These are phyloP conservation scores for Rhagoletis zephyria DNA, from an alignment of 1,140 invertebrate genomes.

Conservation along the genomic window DNA sequence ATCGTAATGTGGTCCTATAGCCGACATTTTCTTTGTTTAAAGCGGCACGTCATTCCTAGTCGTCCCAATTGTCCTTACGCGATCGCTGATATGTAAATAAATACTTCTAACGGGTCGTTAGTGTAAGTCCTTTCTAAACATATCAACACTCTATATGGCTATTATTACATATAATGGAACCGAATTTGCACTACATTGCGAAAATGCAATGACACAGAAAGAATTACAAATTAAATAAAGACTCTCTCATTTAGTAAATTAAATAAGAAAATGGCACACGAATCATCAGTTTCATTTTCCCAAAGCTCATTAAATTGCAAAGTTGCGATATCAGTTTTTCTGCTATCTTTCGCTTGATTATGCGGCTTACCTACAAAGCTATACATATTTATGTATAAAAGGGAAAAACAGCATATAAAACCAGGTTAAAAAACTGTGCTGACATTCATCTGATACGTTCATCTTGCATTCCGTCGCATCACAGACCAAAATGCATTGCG, in stretches of 20 bases:
- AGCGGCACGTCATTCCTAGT: no score
- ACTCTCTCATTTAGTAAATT: neutral
- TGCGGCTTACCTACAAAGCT: neutral
- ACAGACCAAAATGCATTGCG: slow-evolving; percentile 30
- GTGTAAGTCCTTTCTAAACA: no score
- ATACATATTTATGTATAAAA: no score
- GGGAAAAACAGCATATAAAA: neutral
- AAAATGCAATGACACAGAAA: slow-evolving; percentile 1
- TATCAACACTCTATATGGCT: no score
- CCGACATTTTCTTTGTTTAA: no score
- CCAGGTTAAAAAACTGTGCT: slow-evolving; percentile 39
- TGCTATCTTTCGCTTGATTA: neutral
- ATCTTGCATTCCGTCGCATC: neutral
- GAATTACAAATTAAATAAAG: neutral
- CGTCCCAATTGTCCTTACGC: no score
- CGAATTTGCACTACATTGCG: neutral
- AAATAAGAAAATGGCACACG: slow-evolving; percentile 30
- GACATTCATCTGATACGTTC: slow-evolving; percentile 39
- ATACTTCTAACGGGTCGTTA: no score
- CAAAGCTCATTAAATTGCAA: neutral
- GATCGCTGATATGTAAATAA: no score
- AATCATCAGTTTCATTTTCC: neutral
- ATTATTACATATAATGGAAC: no score
- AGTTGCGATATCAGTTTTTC: neutral
- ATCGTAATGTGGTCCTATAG: no score